phyloP scores from a whole-genome alignment of 2,888 invertebrate species.

The Trichopoda pennipes region DNA sequence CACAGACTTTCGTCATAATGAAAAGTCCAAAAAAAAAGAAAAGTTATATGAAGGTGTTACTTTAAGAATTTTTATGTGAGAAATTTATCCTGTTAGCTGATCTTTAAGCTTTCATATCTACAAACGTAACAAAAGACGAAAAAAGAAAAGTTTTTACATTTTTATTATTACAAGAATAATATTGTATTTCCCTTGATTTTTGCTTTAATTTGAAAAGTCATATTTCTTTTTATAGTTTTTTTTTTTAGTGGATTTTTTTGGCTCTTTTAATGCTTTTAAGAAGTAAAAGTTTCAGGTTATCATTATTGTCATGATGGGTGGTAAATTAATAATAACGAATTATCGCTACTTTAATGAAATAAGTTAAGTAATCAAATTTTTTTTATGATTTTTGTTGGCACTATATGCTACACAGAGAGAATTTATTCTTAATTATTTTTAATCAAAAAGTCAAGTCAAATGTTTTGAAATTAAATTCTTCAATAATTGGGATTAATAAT shows the following conservation, averaged over 20 bases:
- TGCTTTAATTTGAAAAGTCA: constrained; percentile 58
- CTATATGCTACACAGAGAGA: not conserved
- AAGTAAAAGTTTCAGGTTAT: constrained; percentile 56
- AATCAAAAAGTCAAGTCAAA: too few species aligned
- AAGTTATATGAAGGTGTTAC: constrained; percentile 77
- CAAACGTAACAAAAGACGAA: constrained; percentile 13
- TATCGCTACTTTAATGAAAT: constrained; percentile 40
- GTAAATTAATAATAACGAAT: constrained; percentile 64
- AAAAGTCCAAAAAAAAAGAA: constrained; percentile 65
- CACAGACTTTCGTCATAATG: constrained; percentile 76
- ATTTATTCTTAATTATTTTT: too few species aligned
- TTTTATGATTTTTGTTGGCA: not conserved
- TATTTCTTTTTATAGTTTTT: constrained; percentile 63
- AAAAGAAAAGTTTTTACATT: constrained; percentile 33
- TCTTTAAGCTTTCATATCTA: constrained; percentile 57
- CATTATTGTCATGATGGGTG: constrained; percentile 62
- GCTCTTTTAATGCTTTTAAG: constrained; percentile 34
- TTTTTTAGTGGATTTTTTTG: constrained; percentile 40
- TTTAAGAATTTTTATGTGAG: constrained; percentile 50
- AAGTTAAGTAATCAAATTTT: constrained; percentile 15
- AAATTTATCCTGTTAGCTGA: constrained; percentile 65
- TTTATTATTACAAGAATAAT: constrained; percentile 45
- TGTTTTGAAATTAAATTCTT: too few species aligned
- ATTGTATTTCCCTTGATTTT: constrained; percentile 48
- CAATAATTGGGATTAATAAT: too few species aligned